Base-by-base conservation (phyloP, 2,113 vertebrate genomes). In the Thymallus thymallus region DNA sequence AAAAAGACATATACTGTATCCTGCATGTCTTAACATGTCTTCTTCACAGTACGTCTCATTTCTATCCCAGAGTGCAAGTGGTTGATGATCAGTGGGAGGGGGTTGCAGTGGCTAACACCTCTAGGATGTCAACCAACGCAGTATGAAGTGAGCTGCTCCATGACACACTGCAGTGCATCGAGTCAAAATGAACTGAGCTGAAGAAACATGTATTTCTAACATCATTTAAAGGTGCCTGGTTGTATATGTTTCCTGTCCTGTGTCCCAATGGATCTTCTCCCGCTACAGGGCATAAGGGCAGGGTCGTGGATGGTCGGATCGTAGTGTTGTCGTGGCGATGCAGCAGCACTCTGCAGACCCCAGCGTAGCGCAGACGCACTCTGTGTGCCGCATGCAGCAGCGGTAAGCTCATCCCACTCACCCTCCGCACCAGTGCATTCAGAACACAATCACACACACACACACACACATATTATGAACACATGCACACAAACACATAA, bases 341-440 rank as follows among this genome's bases (percentile, higher is more conserved):
- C 89, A 83, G 86, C 79, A 86, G 72, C 75, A 4, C 26, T 71
- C 78, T 84, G 87, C 79, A 78, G 76, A 78, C 72, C 71, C 71
- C 69, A 9, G 56, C n/a, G 48, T 51, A 30, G 73, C 84, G 82
- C 84, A 85, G 86, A 87, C 86, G 82, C 86, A 87, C 74, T 85
- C 75, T 65, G 6, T 3, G 76, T 92, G 88, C 88, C 86, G 89
- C 91, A 93, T 90, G 83, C 82, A 77, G 87, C 83, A 85, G 76
- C 84, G 84, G 75, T 75, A 45, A 46, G 32, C 74, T 83, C 71
- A 68, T 68, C 32, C 66, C 32, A 45, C 30, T 71, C 41, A 71
- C 81, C 76, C 65, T 72, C 77, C 9, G 2, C 35, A 41, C 61
- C 67, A 41, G 9, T 66, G 51, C 12, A 51, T 51, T 72, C 23